Evolutionary conservation across 1,140 invertebrate genomes (phyloP).

Genomic region (Drosophila baimaii): DNA sequence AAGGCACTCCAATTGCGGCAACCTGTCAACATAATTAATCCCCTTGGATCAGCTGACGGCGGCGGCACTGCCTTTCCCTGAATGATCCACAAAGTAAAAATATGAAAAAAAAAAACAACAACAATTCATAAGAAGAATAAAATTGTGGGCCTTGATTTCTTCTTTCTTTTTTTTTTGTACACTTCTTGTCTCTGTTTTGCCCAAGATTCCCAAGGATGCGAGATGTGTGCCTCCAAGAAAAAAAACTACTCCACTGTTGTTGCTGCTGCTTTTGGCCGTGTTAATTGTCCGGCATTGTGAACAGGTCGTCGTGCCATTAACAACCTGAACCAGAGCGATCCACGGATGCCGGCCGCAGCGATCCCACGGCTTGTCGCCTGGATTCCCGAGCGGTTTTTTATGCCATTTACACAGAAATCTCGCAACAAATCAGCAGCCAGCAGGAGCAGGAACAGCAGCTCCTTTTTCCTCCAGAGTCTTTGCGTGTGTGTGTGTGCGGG

Average conservation of each 20-base stretch:
- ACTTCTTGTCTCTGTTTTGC: conserved; percentile 50
- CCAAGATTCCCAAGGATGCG: conserved; percentile 75
- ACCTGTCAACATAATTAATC: conserved; percentile 81
- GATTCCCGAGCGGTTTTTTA: conserved; percentile 64
- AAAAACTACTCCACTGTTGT: not conserved
- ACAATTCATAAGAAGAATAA: conserved; percentile 46
- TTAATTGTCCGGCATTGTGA: conserved; percentile 68
- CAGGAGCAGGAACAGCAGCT: conserved; percentile 48
- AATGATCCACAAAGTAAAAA: conserved; percentile 55
- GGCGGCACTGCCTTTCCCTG: conserved; percentile 43
- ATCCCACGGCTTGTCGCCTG: conserved; percentile 77
- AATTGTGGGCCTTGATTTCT: conserved; percentile 60
- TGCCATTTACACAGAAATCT: conserved; percentile 82
- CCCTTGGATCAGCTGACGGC: conserved; percentile 68
- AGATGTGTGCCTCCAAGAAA: conserved; percentile 48
- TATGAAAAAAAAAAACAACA: conserved; percentile 65
- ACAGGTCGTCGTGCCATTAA: conserved; percentile 67
- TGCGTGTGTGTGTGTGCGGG: conserved; percentile 21
- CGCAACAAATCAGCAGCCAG: conserved; percentile 77
- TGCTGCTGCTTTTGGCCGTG: conserved; percentile 59
- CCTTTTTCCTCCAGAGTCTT: conserved; percentile 52
- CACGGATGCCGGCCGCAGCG: conserved; percentile 38
- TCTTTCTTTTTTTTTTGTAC: conserved; percentile 7
- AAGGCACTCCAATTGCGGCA: conserved; percentile 55
- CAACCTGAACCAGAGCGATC: conserved; percentile 61